Percentiles rank a stretch among this genome's conserved stretches.
phyloP scores from a whole-genome alignment of 2,797 vertebrate species.

The Cossypha caffra region DNA sequence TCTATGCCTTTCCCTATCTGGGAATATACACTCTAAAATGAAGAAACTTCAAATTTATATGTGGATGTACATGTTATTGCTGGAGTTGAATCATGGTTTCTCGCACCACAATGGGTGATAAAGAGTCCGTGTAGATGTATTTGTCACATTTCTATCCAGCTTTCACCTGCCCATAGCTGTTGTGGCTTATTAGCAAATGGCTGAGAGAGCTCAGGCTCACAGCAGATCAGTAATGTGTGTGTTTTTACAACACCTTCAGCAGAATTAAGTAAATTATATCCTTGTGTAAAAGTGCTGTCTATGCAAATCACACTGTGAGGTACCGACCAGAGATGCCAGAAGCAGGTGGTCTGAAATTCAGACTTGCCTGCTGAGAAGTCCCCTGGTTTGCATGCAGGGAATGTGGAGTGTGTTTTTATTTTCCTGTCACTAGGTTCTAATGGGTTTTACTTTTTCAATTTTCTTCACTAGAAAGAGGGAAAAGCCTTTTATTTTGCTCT shows the following conservation, averaged over 20 bases:
- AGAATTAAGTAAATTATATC: background rate
- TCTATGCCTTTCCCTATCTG: background rate
- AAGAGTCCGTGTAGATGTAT: background rate
- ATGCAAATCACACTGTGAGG: rapidly evolving
- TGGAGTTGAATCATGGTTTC: background rate
- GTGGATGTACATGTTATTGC: background rate
- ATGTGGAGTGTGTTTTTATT: background rate
- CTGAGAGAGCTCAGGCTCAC: background rate
- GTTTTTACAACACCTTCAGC: background rate
- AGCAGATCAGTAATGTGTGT: rapidly evolving
- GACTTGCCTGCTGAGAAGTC: background rate
- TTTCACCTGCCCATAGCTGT: background rate
- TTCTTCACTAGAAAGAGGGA: background rate
- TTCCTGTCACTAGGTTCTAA: background rate
- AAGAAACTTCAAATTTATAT: background rate
- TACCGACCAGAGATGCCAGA: background rate
- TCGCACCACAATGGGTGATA: background rate
- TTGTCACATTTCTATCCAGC: background rate
- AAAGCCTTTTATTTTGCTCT: background rate
- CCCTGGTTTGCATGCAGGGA: background rate
- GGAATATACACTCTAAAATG: background rate
- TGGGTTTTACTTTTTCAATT: background rate
- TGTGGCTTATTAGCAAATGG: background rate
- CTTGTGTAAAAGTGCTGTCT: background rate
- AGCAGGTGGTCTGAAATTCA: background rate